Base-by-base conservation (phyloP, 2,888 invertebrate genomes). In the Leuctra nigra region DNA sequence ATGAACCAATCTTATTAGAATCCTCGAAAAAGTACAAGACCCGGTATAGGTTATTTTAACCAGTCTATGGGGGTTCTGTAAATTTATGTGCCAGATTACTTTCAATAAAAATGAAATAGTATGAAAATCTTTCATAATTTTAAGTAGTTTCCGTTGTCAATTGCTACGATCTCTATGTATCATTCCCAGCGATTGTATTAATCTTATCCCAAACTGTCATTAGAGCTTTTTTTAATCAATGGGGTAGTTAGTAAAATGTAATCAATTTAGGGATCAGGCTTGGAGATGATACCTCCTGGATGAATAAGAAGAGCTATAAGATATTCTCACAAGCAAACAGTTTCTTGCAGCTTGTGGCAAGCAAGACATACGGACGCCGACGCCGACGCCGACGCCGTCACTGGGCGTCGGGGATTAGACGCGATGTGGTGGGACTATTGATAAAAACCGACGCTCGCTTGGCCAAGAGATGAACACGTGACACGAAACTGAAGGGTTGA, bases 31-130 rank as follows among this genome's bases (percentile, higher is more conserved):
- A n/a, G n/a, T n/a, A n/a, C n/a, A n/a, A n/a, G n/a, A n/a, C n/a
- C n/a, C n/a, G n/a, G n/a, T n/a, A n/a, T n/a, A n/a, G n/a, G n/a
- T n/a, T n/a, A n/a, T n/a, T n/a, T n/a, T n/a, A n/a, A n/a, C n/a
- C n/a, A n/a, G n/a, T n/a, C n/a, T n/a, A n/a, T n/a, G n/a, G n/a
- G n/a, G n/a, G n/a, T n/a, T n/a, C n/a, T n/a, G n/a, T n/a, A n/a
- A n/a, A n/a, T n/a, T n/a, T n/a, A n/a, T n/a, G n/a, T n/a, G n/a
- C n/a, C n/a, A n/a, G n/a, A n/a, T n/a, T n/a, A n/a, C n/a, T n/a
- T n/a, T n/a, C n/a, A n/a, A n/a, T n/a, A n/a, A n/a, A n/a, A n/a
- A 44, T 44, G 44, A 44, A 44, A 44, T 44, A 44, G 22, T 29
- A 44, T 16, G n/a, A 44, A n/a, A 23, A 22, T 16, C 13, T 44